A percentile compares a stretch with the other conserved stretches of the same genome.
Evolutionary conservation across 2,797 vertebrate species (phyloP).

Genomic region (Echiichthys vipera): DNA sequence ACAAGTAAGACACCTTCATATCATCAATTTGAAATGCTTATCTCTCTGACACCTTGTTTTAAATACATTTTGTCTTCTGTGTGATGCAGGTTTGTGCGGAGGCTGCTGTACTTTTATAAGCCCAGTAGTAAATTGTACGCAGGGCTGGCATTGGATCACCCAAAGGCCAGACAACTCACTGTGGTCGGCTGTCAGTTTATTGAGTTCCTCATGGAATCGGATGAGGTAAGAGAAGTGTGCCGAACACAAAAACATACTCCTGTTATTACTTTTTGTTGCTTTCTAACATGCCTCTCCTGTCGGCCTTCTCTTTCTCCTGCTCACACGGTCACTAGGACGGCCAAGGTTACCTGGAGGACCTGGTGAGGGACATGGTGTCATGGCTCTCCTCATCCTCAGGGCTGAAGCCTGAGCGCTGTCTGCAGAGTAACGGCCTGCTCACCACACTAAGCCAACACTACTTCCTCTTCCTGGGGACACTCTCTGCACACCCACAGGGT

Average conservation of each 20-base stretch:
- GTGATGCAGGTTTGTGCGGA: constrained; percentile 91
- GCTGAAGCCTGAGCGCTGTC: constrained; percentile 93
- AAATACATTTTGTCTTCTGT: not conserved
- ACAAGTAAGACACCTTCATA: constrained; percentile 84
- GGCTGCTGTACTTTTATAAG: constrained; percentile 97
- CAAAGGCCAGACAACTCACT: constrained; percentile 95
- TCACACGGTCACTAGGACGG: constrained; percentile 86
- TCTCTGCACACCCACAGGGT: constrained; percentile 94
- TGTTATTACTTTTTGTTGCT: not conserved
- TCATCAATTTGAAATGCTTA: not conserved
- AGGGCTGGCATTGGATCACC: constrained; percentile 92
- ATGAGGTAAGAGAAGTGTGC: constrained; percentile 88
- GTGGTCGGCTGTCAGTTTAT: constrained; percentile 97
- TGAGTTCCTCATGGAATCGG: constrained; percentile 97
- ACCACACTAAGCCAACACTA: constrained; percentile 98
- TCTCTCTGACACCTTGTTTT: not conserved
- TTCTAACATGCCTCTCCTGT: not conserved
- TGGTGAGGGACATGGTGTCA: constrained; percentile 95
- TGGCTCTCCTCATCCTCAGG: constrained; percentile 94
- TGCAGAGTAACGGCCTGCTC: constrained; percentile 96
- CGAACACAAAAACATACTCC: not conserved
- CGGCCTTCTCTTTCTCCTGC: not conserved
- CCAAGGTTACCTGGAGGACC: constrained; percentile 94
- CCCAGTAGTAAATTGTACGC: constrained; percentile 97
- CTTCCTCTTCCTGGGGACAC: constrained; percentile 96